Evolutionary conservation across 2,888 invertebrate species (phyloP).

Genomic region (Apamea epomidion): DNA sequence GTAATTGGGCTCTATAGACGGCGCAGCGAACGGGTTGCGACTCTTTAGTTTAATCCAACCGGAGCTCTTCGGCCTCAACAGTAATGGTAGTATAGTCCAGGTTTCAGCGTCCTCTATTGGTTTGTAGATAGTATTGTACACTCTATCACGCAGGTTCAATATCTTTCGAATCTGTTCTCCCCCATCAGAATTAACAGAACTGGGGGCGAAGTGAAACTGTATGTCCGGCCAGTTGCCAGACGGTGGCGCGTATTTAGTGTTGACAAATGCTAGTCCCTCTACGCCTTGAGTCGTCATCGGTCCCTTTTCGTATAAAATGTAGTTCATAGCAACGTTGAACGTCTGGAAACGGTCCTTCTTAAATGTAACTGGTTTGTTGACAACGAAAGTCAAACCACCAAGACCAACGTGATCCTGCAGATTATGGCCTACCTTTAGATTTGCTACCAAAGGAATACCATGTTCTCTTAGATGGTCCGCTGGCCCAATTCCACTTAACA

Average conservation of each 20-base stretch:
- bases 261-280: slow-evolving; percentile 96
- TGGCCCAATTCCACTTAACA: slow-evolving; percentile 97
- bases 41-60: slow-evolving; percentile 96
- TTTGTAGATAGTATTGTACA: slow-evolving; percentile 96
- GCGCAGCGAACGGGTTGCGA: slow-evolving; percentile 95
- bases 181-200: slow-evolving; percentile 95
- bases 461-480: slow-evolving; percentile 93
- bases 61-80: slow-evolving; percentile 96
- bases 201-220: slow-evolving; percentile 96
- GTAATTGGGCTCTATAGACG: slow-evolving; percentile 97
- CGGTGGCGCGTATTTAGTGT: slow-evolving; percentile 95
- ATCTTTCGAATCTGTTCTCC: slow-evolving; percentile 95
- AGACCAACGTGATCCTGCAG: slow-evolving; percentile 97
- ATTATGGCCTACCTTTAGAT: slow-evolving; percentile 95
- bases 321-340: slow-evolving; percentile 94
- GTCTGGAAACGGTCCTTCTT: slow-evolving; percentile 95
- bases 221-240: slow-evolving; percentile 95
- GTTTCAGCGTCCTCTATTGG: slow-evolving; percentile 94
- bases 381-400: slow-evolving; percentile 95
- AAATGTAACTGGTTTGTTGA: slow-evolving; percentile 95
- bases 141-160: slow-evolving; percentile 93
- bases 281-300: slow-evolving; percentile 96
- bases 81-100: slow-evolving; percentile 95
- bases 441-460: slow-evolving; percentile 93
- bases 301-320: slow-evolving; percentile 94